Evolutionary conservation across 2,888 invertebrate species (phyloP), one percentile per base, ranked within the genome.

Genomic region (Eupithecia subfuscata): DNA sequence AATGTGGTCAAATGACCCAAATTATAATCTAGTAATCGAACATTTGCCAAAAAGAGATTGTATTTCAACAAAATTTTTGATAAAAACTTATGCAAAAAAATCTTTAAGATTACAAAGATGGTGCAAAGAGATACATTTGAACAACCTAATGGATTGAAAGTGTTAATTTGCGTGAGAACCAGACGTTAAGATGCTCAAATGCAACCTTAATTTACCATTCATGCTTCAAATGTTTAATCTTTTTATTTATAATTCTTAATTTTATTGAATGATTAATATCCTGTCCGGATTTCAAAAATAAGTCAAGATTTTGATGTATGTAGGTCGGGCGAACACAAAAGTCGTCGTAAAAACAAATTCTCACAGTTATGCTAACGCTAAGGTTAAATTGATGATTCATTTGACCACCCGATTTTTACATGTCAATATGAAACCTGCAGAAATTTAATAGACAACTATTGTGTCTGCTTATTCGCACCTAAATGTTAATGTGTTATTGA

Each of bases 101-200:
- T 63, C 16, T 30, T 64, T 4, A 7, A 64, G 30, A 64, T 64
- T 30, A 64, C 30, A 64, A 18, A 64, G 34, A 34, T 30, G 63
- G 34, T 16, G 34, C 9, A 64, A 30, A 14, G 18, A 64, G 34
- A 64, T 18, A n/a, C 6, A 1, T 64, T 64, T 56, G 12, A 37
- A n/a, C 16, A 48, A 60, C 60, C 18, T 67, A 65, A 37, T 64
- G 37, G 48, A 65, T 25, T 43, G 56, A 73, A 70, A 75, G 69
- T 70, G 70, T 43, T 70, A 71, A 48, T 74, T 88, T 81, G 87
- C 89, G 83, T 89, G 89, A 73, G 48, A 75, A 78, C 65, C 75
- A 76, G 52, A 82, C 75, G 82, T 87, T 83, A 84, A 81, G 79
- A 86, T 73, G 75, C 78, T 79, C 74, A 79, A 76, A 73, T 48